Base-by-base conservation (phyloP, 2,797 vertebrate genomes). In the Chanos chanos region DNA sequence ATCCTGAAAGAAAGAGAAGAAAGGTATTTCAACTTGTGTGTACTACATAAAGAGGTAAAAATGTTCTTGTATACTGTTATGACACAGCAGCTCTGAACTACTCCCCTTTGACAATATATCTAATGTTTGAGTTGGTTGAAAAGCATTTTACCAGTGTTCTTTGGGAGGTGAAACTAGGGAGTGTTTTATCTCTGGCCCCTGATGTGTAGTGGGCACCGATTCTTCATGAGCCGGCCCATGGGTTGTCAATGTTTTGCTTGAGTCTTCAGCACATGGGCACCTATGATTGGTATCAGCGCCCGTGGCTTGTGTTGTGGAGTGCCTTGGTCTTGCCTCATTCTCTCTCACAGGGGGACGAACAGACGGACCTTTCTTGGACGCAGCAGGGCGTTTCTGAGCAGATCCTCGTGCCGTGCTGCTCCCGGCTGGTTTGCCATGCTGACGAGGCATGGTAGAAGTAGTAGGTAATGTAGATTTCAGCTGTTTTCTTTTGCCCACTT, bases 1-100 rank as follows among this genome's bases (percentile, higher is more conserved):
- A 19, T 25, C 66, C 89, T 89, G 66, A 9, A 52, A 56, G 4
- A 40, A 69, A 62, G 10, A 27, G 68, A 66, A 76, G 1, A 59
- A 57, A 73, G 3, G 28, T 30, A 64, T 50, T 1, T 21, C 19
- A 8, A 37, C 24, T 19, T 4, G 12, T n/a, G 39, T 19, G 36
- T 7, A 15, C 48, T 8, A n/a, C 4, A 31, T 9, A 9, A 21
- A 40, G 28, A 48, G n/a, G 13, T 4, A 0, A 31, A 2, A 15
- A n/a, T n/a, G n/a, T n/a, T n/a, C n/a, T n/a, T n/a, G n/a, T n/a
- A n/a, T n/a, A n/a, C n/a, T n/a, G n/a, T n/a, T n/a, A n/a, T n/a
- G n/a, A n/a, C n/a, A n/a, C n/a, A n/a, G n/a, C n/a, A n/a, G n/a
- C n/a, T n/a, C n/a, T n/a, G n/a, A n/a, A n/a, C n/a, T n/a, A n/a